Percentiles rank a stretch among this genome's conserved stretches.
Evolutionary conservation across 2,113 vertebrate genomes (phyloP).

Genomic region (Mobula hypostoma): DNA sequence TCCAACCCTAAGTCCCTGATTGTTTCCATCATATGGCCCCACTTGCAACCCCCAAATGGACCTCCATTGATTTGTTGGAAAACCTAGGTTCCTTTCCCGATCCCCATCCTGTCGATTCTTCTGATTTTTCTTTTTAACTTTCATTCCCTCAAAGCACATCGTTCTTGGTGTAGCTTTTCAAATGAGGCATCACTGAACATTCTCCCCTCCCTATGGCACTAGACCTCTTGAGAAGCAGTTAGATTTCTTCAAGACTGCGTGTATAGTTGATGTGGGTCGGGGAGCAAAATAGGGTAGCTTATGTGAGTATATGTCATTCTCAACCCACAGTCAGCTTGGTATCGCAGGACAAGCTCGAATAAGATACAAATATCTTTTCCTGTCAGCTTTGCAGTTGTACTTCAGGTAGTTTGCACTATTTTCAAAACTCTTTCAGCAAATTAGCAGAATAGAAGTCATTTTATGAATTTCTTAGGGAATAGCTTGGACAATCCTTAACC

Average conservation of each 20-base stretch:
- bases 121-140: background rate
- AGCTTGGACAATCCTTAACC: conserved; percentile 1
- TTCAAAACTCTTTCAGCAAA: background rate
- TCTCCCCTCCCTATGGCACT: background rate
- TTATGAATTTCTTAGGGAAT: background rate
- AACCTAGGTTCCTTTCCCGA: background rate
- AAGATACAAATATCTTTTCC: background rate
- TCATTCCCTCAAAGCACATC: background rate
- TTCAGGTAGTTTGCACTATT: background rate
- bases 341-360: background rate
- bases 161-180: background rate
- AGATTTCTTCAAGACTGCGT: background rate
- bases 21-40: background rate
- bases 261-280: background rate
- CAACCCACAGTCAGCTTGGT: background rate
- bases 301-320: background rate
- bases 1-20: background rate
- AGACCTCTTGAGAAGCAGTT: background rate
- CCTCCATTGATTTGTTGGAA: background rate
- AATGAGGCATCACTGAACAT: background rate
- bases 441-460: background rate
- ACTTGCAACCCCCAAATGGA: background rate
- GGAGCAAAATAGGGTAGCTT: background rate
- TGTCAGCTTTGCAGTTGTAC: background rate
- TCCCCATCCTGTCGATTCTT: background rate